These are phyloP conservation scores for Poecilia velifera DNA, from an alignment of 2,797 vertebrate species.

Conservation along the genomic window DNA sequence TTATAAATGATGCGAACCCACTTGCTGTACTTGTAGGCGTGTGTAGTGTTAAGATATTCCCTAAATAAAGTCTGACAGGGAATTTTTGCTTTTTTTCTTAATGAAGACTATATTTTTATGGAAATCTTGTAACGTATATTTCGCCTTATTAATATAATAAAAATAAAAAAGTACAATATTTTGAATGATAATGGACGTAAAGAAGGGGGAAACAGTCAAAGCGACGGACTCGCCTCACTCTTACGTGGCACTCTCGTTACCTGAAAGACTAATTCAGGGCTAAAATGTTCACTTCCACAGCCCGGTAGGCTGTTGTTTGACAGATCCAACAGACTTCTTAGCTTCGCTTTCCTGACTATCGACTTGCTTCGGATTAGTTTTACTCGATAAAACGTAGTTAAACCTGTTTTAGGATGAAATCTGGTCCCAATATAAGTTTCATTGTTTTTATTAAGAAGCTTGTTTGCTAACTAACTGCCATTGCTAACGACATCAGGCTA, in stretches of 20 bases:
- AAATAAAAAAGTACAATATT: rapidly evolving
- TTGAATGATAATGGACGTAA: rapidly evolving
- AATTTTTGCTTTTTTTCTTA: too few species aligned
- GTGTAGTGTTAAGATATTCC: background rate
- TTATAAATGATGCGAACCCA: background rate
- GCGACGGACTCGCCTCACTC: rapidly evolving
- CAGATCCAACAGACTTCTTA: conserved; percentile 48
- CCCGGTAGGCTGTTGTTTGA: conserved; percentile 43
- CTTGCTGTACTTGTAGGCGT: background rate
- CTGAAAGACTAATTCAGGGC: conserved; percentile 17
- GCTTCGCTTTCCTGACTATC: conserved; percentile 45
- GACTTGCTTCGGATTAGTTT: background rate
- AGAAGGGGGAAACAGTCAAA: rapidly evolving
- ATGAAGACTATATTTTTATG: too few species aligned
- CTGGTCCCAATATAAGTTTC: background rate
- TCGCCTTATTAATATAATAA: rapidly evolving
- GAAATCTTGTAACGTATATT: rapidly evolving
- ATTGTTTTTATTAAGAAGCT: background rate
- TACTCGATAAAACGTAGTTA: background rate
- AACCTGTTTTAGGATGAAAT: background rate
- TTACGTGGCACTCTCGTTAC: background rate
- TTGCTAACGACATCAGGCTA: conserved; percentile 32
- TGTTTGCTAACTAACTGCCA: conserved; percentile 3
- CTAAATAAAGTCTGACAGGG: background rate
- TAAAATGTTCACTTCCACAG: rapidly evolving